Base-by-base conservation (phyloP, 1,140 invertebrate species). In the Drosophila yakuba region DNA sequence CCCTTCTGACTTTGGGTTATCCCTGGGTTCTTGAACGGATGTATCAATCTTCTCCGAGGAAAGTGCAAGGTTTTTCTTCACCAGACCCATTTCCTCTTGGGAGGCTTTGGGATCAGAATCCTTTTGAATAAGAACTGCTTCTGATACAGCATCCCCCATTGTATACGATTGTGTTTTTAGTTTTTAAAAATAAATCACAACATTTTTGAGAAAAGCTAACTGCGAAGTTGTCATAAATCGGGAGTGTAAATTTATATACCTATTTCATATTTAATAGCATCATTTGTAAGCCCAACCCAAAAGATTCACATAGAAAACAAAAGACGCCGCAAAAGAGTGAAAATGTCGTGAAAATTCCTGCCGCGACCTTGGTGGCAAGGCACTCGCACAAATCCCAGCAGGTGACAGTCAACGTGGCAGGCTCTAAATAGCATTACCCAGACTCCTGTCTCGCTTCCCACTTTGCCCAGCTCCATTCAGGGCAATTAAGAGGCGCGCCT, bases 401-500 rank as follows among this genome's bases (percentile, higher is more conserved):
- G 74, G 74, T 77, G 74, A 77, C 73, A 77, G 38, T 68, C 74
- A 38, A 48, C 73, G 35, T 68, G 56, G 73, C 54, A 58, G 72
- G 44, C 57, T 60, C 54, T 54, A 67, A 77, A 77, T 77, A 57
- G 62, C 76, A 79, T 74, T 74, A 79, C 41, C 54, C 55, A 38
- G 32, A 10, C 60, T 57, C 35, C 44, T 20, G 15, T 14, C n/a
- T 17, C 50, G 48, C 6, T 17, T 51, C 15, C 35, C 61, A 62
- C 52, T 25, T 43, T 38, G 28, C 25, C 36, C 39, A 17, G 61
- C 39, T 45, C 45, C 60, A 52, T 50, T 52, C 48, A 11, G 57
- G 83, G 62, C 83, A 88, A 88, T 88, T 82, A 86, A 75, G 50
- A 38, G 69, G 47, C 74, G 71, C 80, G 63, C 80, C 80, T 50